Conservation (phyloP, 2,113 vertebrate species). For the Lamprologus speciosus region DNA sequence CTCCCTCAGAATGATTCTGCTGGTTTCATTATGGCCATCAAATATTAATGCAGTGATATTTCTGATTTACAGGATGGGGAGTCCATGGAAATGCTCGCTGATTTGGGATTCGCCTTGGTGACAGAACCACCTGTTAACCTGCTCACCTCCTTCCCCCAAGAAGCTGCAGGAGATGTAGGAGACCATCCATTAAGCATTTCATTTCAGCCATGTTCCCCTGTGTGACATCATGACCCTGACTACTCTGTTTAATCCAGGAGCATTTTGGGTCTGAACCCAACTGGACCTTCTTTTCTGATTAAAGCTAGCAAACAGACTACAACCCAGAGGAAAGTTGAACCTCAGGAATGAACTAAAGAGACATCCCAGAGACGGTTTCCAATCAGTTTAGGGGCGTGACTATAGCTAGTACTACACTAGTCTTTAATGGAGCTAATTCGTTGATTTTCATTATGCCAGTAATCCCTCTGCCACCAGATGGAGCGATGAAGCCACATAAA, state of each 20-base stretch:
- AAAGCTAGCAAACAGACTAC: not conserved
- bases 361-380: not conserved
- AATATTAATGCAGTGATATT: not conserved
- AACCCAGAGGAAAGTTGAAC: fast-evolving
- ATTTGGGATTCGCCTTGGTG: not conserved
- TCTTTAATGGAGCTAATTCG: not conserved
- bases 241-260: not conserved
- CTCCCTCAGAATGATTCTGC: not conserved
- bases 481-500: not conserved
- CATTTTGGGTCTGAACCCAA: not conserved
- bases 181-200: fast-evolving
- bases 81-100: not conserved
- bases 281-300: not conserved
- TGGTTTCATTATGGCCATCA: not conserved
- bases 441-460: not conserved
- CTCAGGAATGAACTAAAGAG: not conserved
- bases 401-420: not conserved
- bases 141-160: not conserved
- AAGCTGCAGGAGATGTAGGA: not conserved
- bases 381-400: not conserved
- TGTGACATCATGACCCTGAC: not conserved
- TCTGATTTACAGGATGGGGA: not conserved
- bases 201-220: not conserved
- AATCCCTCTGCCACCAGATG: not conserved
- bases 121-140: not conserved